phyloP scores from a whole-genome alignment of 2,797 vertebrate genomes.

The Microctenopoma lineatum region DNA sequence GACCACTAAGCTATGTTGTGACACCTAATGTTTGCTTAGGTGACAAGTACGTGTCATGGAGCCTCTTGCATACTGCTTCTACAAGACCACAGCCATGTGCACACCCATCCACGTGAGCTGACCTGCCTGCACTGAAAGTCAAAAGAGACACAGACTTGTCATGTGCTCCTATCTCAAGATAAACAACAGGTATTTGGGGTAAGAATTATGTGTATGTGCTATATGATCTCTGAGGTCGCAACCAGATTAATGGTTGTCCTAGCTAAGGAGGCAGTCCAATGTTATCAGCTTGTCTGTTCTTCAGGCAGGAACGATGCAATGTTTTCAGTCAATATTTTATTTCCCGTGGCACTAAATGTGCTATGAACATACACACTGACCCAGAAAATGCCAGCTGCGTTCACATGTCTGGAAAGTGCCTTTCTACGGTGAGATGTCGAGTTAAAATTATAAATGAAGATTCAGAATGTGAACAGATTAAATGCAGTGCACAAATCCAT shows the following conservation, averaged over 20 bases:
- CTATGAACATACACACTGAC: constrained; percentile 27
- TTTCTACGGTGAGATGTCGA: not conserved
- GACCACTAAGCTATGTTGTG: not conserved
- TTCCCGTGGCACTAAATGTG: constrained; percentile 53
- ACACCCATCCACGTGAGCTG: constrained; percentile 11
- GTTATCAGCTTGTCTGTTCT: constrained; percentile 51
- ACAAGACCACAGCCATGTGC: constrained; percentile 2
- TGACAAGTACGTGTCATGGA: constrained; percentile 22
- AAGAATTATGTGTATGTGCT: too few relatives aligned
- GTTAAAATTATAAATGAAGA: not conserved
- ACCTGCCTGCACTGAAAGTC: constrained; percentile 16
- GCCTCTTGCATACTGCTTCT: constrained; percentile 8
- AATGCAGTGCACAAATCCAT: constrained; percentile 4
- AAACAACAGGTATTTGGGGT: not conserved
- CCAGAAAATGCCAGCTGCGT: constrained; percentile 13
- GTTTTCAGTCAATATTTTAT: constrained; percentile 66
- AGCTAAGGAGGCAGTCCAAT: constrained; percentile 44
- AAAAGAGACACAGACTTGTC: constrained; percentile 10
- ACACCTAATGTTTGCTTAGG: constrained; percentile 46
- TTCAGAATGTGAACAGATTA: not conserved
- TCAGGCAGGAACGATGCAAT: constrained; percentile 34
- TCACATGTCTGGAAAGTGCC: constrained; percentile 3
- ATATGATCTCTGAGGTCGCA: too few relatives aligned
- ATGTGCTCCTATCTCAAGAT: constrained; percentile 15
- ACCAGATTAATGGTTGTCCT: too few relatives aligned